Evolutionary conservation across 2,888 invertebrate species (phyloP).

Genomic region (Phanerotoma sp.): DNA sequence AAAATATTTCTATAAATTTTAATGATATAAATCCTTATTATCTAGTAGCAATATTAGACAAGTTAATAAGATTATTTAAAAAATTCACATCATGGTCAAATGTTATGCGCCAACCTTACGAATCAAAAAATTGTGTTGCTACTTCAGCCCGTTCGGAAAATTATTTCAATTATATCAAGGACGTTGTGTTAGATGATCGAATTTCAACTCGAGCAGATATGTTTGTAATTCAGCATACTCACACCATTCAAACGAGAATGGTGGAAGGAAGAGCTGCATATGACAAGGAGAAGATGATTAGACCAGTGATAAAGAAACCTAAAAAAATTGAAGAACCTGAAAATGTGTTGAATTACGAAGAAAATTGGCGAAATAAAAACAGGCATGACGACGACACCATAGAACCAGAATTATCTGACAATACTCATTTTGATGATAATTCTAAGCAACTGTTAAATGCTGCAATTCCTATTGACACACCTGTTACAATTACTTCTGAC

Average conservation of each 20-base stretch:
- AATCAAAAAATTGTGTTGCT: not conserved
- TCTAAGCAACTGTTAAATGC: not conserved
- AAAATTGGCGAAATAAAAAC: not conserved
- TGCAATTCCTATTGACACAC: not conserved
- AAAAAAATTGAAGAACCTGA: not conserved
- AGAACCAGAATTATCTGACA: not conserved
- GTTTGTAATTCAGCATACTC: not conserved
- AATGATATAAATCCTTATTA: not conserved
- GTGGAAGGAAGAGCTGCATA: not conserved
- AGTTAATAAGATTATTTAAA: not conserved
- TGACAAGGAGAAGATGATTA: not conserved
- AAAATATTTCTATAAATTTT: not conserved
- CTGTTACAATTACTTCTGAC: not conserved
- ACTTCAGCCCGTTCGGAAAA: not conserved
- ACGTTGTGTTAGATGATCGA: not conserved
- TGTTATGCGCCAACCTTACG: not conserved
- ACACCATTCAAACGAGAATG: not conserved
- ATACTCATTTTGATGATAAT: not conserved
- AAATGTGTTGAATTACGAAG: not conserved
- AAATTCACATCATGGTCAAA: not conserved
- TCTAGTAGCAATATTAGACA: not conserved
- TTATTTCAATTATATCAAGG: not conserved
- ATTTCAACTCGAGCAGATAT: not conserved
- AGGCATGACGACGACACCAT: not conserved
- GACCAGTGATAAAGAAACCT: not conserved